A percentile compares a stretch with the other conserved stretches of the same genome.
Evolutionary conservation across 2,888 invertebrate genomes (phyloP).

Genomic region (Cheilosia vernalis): DNA sequence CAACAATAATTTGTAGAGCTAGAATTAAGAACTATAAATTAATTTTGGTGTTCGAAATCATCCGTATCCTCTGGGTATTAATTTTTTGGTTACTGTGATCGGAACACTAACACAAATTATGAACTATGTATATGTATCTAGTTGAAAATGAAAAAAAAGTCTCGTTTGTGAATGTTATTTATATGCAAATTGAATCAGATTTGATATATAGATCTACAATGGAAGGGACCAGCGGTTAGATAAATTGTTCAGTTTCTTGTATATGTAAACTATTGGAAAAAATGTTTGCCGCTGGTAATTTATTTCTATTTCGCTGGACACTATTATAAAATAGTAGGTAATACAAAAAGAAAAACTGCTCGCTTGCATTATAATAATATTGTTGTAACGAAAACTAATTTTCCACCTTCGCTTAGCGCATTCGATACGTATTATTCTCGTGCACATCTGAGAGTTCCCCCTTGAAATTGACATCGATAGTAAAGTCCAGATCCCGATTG

Average conservation of each 20-base stretch:
- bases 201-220: conserved; percentile 21
- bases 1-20: conserved; percentile 19
- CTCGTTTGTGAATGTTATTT: conserved; percentile 45
- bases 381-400: neutral
- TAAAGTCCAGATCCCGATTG: conserved; percentile 98
- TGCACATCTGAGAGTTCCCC: conserved; percentile 93
- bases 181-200: conserved; percentile 25
- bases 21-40: conserved; percentile 19
- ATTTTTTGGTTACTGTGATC: conserved; percentile 10
- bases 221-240: conserved; percentile 44
- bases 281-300: conserved; percentile 29
- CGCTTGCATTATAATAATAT: conserved; percentile 5
- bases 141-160: conserved; percentile 32
- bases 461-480: conserved; percentile 95
- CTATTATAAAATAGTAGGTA: conserved; percentile 22
- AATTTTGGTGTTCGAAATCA: conserved; percentile 7
- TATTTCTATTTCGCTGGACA: conserved; percentile 43
- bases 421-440: conserved; percentile 94
- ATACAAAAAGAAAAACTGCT: conserved; percentile 22
- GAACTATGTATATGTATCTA: conserved; percentile 5
- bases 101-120: conserved; percentile 43
- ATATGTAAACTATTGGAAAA: conserved; percentile 38
- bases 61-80: neutral
- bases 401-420: conserved; percentile 88
- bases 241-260: conserved; percentile 1